phyloP scores from a whole-genome alignment of 2,797 vertebrate genomes.

The Phrynocephalus guinanensis region DNA sequence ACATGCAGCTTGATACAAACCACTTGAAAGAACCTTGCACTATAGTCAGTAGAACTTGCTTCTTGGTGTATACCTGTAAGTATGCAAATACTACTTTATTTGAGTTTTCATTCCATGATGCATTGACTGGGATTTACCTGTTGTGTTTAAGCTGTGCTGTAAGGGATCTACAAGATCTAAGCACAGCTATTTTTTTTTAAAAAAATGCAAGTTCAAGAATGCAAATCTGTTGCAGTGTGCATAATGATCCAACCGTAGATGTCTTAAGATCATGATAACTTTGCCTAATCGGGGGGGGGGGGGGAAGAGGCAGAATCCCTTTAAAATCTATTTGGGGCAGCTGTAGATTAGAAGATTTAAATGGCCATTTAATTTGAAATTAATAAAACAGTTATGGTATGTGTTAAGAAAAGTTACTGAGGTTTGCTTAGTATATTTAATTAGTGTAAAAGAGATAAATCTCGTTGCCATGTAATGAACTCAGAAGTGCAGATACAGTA shows the following conservation, averaged over 20 bases:
- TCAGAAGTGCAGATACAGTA: slow-evolving; percentile 84
- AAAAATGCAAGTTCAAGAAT: accelerated
- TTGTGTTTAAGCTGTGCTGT: not conserved
- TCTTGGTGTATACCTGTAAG: no score
- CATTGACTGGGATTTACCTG: not conserved
- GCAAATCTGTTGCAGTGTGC: not conserved
- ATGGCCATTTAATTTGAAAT: slow-evolving; percentile 83
- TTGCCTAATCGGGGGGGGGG: slow-evolving; percentile 59
- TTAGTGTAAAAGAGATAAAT: slow-evolving; percentile 84
- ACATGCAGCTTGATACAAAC: not conserved
- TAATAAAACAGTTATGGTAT: slow-evolving; percentile 83
- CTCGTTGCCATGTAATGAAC: slow-evolving; percentile 83
- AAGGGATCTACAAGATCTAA: not conserved
- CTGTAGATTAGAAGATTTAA: slow-evolving; percentile 80
- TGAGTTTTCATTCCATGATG: not conserved
- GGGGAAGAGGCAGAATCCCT: not conserved
- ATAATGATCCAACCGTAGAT: not conserved
- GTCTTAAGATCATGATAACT: slow-evolving; percentile 34
- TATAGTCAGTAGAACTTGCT: not conserved
- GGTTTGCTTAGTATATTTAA: slow-evolving; percentile 86
- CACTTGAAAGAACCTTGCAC: not conserved
- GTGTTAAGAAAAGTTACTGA: slow-evolving; percentile 84
- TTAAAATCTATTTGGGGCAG: slow-evolving; percentile 74
- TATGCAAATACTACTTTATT: no score
- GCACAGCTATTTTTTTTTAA: not conserved